Base-by-base conservation (phyloP, 2,113 vertebrate genomes). In the Psettodes erumei region DNA sequence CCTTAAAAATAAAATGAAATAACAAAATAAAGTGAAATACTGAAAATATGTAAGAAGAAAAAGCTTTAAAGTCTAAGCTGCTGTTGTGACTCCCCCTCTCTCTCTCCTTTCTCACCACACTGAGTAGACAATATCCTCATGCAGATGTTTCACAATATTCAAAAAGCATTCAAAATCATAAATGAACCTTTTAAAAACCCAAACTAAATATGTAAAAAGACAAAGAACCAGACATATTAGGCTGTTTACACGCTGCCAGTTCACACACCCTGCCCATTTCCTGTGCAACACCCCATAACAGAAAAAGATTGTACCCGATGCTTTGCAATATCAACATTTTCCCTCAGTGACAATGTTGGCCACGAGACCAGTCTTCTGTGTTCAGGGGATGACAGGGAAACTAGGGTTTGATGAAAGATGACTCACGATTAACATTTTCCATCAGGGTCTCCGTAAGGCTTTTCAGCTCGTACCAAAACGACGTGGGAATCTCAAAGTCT, bases 381-480 rank as follows among this genome's bases (percentile, higher is more conserved):
- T 21, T 35, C 32, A 33, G 9, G 11, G 4, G 32, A 27, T 1
- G 6, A 30, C 9, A 2, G 30, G 25, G 9, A 37, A 4, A 8
- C 10, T 15, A 2, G 15, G 13, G 25, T 54, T 5, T 38, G 21
- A 60, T 11, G 6, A 48, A 65, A 61, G 13, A 55, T 8, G 47
- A 90, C 91, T 92, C 62, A 94, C 94, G 10, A 7, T 91, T 89
- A 5, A 94, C 23, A 61, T 90, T 90, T 27, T 89, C 87, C 88
- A 94, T 89, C 75, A 94, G 63, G 9, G 79, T 61, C 15, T 93
- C 90, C 0, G 91, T 89, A 3, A 95, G 92, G 70, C 73, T 86
- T 69, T 89, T 94, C 47, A 94, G 70, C 73, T 93, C 90, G 25
- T 89, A 93, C 89, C 93, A 94, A 64, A 94, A 95, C 0, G 93